phyloP scores from a whole-genome alignment of 2,888 invertebrate species.

The Stenurella melanura region DNA sequence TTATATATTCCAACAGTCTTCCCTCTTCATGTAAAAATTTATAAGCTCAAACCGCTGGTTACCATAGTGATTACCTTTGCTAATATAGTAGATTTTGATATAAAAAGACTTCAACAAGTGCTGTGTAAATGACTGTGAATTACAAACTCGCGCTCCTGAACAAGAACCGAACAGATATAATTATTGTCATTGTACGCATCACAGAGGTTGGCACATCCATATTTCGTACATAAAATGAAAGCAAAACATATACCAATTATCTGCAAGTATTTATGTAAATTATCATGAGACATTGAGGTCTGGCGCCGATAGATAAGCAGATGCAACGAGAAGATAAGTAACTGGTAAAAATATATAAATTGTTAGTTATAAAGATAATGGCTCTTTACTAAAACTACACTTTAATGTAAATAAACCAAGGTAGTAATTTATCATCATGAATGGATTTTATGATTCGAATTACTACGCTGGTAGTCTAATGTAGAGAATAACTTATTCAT shows the following conservation, averaged over 20 bases:
- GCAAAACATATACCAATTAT: neutral
- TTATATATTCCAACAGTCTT: too few relatives aligned
- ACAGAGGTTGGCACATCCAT: neutral
- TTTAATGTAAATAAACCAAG: slow-evolving; percentile 51
- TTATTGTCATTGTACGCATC: neutral
- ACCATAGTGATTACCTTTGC: too few relatives aligned
- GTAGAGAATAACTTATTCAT: slow-evolving; percentile 26
- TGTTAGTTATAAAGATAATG: slow-evolving; percentile 46
- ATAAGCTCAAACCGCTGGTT: too few relatives aligned
- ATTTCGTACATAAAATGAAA: neutral
- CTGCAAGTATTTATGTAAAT: slow-evolving; percentile 9
- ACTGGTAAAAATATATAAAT: slow-evolving; percentile 29
- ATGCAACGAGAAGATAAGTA: slow-evolving; percentile 22
- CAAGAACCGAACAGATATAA: neutral
- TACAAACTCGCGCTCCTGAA: neutral
- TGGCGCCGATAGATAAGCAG: slow-evolving; percentile 24
- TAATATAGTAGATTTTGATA: too few relatives aligned
- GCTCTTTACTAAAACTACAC: slow-evolving; percentile 47
- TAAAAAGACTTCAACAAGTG: too few relatives aligned
- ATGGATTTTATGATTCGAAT: slow-evolving; percentile 25
- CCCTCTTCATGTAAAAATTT: too few relatives aligned
- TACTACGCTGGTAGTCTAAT: slow-evolving; percentile 34
- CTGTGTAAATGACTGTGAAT: neutral
- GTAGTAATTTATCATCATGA: slow-evolving; percentile 48
- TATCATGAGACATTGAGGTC: slow-evolving; percentile 7